A percentile compares a stretch with the other conserved stretches of the same genome.
phyloP scores from a whole-genome alignment of 2,113 vertebrate species.

The Kryptolebias marmoratus region DNA sequence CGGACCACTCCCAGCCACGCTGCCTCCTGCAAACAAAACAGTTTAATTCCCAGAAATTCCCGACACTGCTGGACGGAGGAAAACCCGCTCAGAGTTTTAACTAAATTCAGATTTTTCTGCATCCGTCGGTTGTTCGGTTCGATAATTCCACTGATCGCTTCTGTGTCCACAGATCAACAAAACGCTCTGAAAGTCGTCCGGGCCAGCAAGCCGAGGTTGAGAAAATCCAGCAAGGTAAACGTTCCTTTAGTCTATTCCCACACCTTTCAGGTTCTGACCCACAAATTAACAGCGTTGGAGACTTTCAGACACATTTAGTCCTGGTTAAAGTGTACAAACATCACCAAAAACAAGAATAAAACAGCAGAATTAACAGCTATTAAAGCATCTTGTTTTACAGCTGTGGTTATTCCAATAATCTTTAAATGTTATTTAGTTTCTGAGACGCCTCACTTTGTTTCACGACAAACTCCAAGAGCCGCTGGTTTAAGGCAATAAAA shows the following conservation, averaged over 20 bases:
- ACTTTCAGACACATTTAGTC: too few species aligned
- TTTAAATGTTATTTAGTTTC: too few species aligned
- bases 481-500: too few species aligned
- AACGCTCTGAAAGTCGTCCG: conserved; percentile 86
- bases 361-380: too few species aligned
- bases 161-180: conserved; percentile 82
- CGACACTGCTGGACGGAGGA: conserved; percentile 12
- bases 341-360: too few species aligned
- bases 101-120: not conserved
- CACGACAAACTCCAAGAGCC: too few species aligned
- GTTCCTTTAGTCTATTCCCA: not conserved
- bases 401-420: too few species aligned
- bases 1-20: conserved; percentile 62
- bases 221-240: conserved; percentile 90
- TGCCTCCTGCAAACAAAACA: conserved; percentile 34
- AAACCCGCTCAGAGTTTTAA: conserved; percentile 1
- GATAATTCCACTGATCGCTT: conserved; percentile 18
- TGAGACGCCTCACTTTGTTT: too few species aligned
- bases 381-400: too few species aligned
- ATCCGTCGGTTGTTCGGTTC: not conserved
- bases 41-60: conserved; percentile 27
- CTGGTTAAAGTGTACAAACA: too few species aligned
- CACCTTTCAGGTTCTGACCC: not conserved
- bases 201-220: conserved; percentile 84
- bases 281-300: too few species aligned